Evolutionary conservation across 2,888 invertebrate species (phyloP).

Genomic region (Monoplex corrugatus): DNA sequence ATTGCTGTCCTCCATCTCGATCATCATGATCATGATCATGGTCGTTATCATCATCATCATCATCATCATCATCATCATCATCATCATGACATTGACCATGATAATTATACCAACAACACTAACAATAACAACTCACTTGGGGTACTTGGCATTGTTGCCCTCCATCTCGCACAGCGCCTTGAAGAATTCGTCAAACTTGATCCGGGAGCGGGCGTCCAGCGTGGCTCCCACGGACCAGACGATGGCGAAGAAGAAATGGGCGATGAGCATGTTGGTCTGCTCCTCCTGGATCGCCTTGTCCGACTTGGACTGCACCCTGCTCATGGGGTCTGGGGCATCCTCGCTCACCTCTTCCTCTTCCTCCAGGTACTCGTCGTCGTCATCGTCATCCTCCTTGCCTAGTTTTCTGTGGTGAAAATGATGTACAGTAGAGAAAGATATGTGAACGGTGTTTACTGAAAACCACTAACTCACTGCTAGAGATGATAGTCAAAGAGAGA

Average conservation of each 20-base stretch:
- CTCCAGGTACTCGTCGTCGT: constrained; percentile 72
- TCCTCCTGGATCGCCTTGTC: constrained; percentile 79
- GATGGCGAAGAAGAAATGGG: constrained; percentile 79
- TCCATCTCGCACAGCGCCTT: constrained; percentile 78
- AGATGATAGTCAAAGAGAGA: not conserved
- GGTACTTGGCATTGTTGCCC: constrained; percentile 75
- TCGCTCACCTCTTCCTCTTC: constrained; percentile 64
- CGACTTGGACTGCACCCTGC: constrained; percentile 62
- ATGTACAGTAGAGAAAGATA: no score
- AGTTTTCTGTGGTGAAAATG: constrained; percentile 64
- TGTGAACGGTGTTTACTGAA: no score
- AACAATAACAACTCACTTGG: constrained; percentile 75
- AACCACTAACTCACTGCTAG: not conserved
- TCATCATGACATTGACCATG: no score
- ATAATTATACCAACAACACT: no score
- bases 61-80: no score
- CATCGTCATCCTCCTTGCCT: constrained; percentile 76
- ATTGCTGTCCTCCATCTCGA: constrained; percentile 78
- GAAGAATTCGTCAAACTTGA: constrained; percentile 81
- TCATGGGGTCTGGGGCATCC: constrained; percentile 50
- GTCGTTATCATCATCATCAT: no score
- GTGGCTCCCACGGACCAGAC: constrained; percentile 81
- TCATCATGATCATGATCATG: no score
- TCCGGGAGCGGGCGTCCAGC: constrained; percentile 76
- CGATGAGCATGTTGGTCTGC: constrained; percentile 77